phyloP scores from a whole-genome alignment of 2,888 invertebrate genomes.

The Agriopis marginaria region DNA sequence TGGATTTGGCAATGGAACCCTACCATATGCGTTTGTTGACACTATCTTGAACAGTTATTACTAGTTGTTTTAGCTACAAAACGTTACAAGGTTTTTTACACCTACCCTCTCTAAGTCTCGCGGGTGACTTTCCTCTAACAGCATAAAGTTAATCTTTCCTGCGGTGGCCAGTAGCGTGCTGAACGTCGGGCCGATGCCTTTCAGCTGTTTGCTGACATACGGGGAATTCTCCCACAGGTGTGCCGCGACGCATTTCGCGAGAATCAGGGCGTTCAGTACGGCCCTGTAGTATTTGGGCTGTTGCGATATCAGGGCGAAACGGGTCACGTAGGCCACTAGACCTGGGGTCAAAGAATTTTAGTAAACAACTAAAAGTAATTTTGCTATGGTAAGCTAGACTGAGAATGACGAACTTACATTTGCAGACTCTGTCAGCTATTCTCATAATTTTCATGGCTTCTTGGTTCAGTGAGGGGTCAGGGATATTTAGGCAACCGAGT shows the following conservation, averaged over 20 bases:
- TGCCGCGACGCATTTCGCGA: constrained; percentile 89
- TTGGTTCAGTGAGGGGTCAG: constrained; percentile 89
- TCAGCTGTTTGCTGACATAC: constrained; percentile 89
- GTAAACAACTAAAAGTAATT: no score
- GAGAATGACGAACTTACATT: constrained; percentile 83
- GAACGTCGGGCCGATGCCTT: constrained; percentile 89
- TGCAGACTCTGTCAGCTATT: constrained; percentile 88
- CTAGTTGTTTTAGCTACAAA: background rate
- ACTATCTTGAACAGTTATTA: background rate
- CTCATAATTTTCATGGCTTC: constrained; percentile 90
- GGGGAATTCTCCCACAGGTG: constrained; percentile 92
- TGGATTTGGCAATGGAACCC: no score
- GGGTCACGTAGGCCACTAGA: constrained; percentile 85
- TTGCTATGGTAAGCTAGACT: background rate
- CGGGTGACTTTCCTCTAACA: constrained; percentile 89
- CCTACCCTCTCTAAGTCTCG: constrained; percentile 90
- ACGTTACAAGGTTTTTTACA: background rate
- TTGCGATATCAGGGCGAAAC: constrained; percentile 59
- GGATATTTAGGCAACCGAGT: constrained; percentile 89
- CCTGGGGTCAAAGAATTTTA: constrained; percentile 65
- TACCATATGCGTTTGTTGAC: no score
- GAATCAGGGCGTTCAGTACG: constrained; percentile 85
- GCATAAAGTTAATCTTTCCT: constrained; percentile 88
- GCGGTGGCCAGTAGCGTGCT: constrained; percentile 88
- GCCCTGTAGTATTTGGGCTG: constrained; percentile 78